These are phyloP conservation scores for Channa argus DNA, from an alignment of 2,113 vertebrate genomes.

Conservation along the genomic window DNA sequence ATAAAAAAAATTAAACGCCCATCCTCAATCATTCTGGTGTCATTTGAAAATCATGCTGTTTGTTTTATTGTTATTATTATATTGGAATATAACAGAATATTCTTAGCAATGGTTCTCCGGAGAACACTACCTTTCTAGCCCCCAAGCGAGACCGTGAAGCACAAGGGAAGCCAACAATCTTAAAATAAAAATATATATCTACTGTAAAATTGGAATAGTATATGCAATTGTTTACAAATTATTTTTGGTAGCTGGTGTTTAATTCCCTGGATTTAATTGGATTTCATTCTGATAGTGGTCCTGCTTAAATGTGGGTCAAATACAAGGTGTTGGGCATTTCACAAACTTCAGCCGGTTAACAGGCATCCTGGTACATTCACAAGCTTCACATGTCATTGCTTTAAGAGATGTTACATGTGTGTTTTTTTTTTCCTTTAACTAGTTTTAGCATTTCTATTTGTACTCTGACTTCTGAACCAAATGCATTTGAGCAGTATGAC, in stretches of 20 bases:
- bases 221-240: slow-evolving; percentile 29
- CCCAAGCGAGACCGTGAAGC: slow-evolving; percentile 70
- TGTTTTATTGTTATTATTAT: slow-evolving; percentile 68
- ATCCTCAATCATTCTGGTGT: slow-evolving; percentile 77
- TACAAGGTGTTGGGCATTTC: slow-evolving; percentile 53
- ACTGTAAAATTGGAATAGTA: slow-evolving; percentile 37
- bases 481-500: slow-evolving; percentile 74
- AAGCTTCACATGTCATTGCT: slow-evolving; percentile 69
- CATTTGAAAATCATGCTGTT: slow-evolving; percentile 81
- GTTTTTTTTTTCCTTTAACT: slow-evolving; percentile 57
- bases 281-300: slow-evolving; percentile 30
- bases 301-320: not conserved
- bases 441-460: slow-evolving; percentile 75
- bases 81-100: slow-evolving; percentile 72
- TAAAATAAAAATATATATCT: slow-evolving; percentile 19
- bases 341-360: slow-evolving; percentile 24
- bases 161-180: slow-evolving; percentile 73
- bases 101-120: slow-evolving; percentile 72
- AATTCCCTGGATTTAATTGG: slow-evolving; percentile 39
- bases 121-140: slow-evolving; percentile 73
- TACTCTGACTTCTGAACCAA: slow-evolving; percentile 75
- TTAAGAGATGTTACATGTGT: slow-evolving; percentile 71
- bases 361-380: slow-evolving; percentile 61
- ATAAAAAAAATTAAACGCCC: slow-evolving; percentile 36
- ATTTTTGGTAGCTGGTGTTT: slow-evolving; percentile 12